Conservation (phyloP, 1,140 invertebrate genomes). For the Drosophila bocki region DNA sequence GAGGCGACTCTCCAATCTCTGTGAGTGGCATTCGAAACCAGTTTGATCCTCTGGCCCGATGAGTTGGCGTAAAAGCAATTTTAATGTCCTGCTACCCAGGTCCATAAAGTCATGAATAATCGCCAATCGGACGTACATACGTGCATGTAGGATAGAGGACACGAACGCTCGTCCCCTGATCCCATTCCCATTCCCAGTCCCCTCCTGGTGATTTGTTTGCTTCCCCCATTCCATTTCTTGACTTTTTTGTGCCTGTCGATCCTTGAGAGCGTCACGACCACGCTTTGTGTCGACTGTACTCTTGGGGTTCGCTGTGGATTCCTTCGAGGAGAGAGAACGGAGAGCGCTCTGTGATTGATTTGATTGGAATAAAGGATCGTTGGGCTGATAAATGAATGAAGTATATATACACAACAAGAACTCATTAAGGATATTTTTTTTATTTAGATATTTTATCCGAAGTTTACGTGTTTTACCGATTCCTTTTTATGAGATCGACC, state of each 20-base stretch:
- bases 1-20: constrained; percentile 20
- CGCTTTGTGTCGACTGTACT: constrained; percentile 58
- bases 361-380: constrained; percentile 8
- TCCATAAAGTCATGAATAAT: constrained; percentile 83
- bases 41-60: constrained; percentile 78
- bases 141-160: constrained; percentile 69
- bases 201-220: constrained; percentile 52
- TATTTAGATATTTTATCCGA: neutral
- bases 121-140: constrained; percentile 60
- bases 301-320: constrained; percentile 17
- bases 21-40: constrained; percentile 79
- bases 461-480: neutral
- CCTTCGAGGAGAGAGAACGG: neutral
- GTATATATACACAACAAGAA: neutral
- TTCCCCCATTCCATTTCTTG: constrained; percentile 9
- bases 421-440: neutral
- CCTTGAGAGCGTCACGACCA: constrained; percentile 27
- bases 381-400: neutral
- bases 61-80: constrained; percentile 83
- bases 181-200: neutral
- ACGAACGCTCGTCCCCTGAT: constrained; percentile 26
- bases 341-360: constrained; percentile 10
- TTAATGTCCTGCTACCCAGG: constrained; percentile 79
- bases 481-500: neutral
- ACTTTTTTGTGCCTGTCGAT: constrained; percentile 45